Base-by-base conservation (phyloP, 1,140 invertebrate species). In the Drosophila paulistorum region DNA sequence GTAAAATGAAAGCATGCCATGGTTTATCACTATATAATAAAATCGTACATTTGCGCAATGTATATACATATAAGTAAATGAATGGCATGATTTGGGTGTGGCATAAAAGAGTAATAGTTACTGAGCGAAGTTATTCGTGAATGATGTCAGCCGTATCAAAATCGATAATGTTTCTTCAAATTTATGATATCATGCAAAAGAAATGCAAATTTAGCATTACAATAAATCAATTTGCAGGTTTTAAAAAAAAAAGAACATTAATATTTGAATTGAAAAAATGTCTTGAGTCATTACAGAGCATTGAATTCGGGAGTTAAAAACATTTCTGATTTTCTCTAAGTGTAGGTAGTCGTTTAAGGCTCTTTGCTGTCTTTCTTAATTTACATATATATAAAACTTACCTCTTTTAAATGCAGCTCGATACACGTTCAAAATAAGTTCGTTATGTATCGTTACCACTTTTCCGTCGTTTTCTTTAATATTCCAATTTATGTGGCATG, bases 401-500 rank as follows among this genome's bases (percentile, higher is more conserved):
- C 83, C 83, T 83, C 68, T 77, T 66, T 41, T 74, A 30, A 68
- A 65, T 79, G 65, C 76, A 74, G 73, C 55, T 41, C 65, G 48
- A 26, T 77, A 64, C 76, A 70, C 55, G 60, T 39, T 42, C 37
- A 55, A 75, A 64, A 81, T 66, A 67, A 42, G 55, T 73, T 71
- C 54, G 63, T 63, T 72, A 30, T 74, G 41, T 77, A 70, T 74
- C 63, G 59, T 59, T 45, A 41, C 58, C 67, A 64, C 62, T 42
- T 51, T 51, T 45, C 17, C 45, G 17, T 62, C 39, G 65, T 79
- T 58, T 57, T 80, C 39, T 61, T 86, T 70, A 89, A 71, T 87
- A 87, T 80, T 89, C 84, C 84, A 89, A 89, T 87, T 83, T 89
- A 89, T 87, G 83, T 89, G 83, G 80, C 83, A 87, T 87, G 77